These are phyloP conservation scores for Drosophila demipolita DNA, from an alignment of 2,888 invertebrate species.

Conservation along the genomic window DNA sequence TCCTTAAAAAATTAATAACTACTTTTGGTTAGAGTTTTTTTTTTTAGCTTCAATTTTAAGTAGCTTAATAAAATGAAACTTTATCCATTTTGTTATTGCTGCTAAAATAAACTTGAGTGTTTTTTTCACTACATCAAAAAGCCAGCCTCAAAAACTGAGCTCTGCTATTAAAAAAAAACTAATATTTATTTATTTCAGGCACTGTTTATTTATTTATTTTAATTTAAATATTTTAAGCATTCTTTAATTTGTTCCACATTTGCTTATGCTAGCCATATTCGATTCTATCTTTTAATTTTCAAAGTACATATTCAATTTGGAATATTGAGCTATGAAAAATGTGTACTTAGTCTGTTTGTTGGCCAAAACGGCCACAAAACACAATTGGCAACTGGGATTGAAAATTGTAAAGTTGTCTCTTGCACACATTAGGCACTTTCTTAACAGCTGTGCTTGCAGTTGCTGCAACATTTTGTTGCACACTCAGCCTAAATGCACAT, in stretches of 20 bases:
- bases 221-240: background rate
- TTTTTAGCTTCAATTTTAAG: background rate
- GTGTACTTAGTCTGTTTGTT: background rate
- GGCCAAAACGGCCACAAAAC: background rate
- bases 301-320: background rate
- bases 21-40: background rate
- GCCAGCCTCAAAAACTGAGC: background rate
- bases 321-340: background rate
- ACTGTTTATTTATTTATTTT: too few relatives aligned
- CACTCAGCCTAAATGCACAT: constrained; percentile 1
- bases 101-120: too few relatives aligned
- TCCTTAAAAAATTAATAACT: background rate
- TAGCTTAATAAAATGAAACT: background rate
- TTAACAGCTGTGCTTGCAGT: constrained; percentile 6
- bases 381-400: background rate
- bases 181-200: background rate
- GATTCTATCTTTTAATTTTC: background rate
- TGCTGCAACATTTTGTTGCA: background rate
- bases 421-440: background rate
- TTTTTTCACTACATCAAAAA: background rate
- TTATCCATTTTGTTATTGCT: background rate
- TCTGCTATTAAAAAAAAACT: background rate
- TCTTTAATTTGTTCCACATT: background rate
- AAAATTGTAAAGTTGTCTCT: background rate
- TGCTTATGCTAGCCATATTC: background rate